These are phyloP conservation scores for Strigops habroptila DNA, from an alignment of 2,113 vertebrate species.

Conservation along the genomic window DNA sequence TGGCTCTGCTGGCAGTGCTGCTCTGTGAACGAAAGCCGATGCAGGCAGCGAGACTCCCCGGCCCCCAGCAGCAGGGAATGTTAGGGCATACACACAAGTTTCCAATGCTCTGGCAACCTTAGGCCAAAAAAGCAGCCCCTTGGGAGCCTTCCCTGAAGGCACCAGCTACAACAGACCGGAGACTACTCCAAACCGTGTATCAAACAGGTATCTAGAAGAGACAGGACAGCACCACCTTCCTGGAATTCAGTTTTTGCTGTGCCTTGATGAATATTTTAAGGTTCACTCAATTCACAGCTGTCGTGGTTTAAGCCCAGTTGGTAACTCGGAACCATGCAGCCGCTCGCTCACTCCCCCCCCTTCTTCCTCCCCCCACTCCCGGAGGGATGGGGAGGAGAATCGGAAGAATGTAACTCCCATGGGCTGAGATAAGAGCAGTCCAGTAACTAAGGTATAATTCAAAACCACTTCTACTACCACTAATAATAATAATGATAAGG, in stretches of 20 bases:
- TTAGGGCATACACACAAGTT: not conserved
- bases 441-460: too few species aligned
- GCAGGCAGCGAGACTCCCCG: not conserved
- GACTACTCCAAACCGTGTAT: not conserved
- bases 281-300: not conserved
- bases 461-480: too few species aligned
- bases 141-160: not conserved
- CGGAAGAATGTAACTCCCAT: too few species aligned
- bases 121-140: not conserved
- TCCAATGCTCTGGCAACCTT: not conserved
- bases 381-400: too few species aligned
- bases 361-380: too few species aligned
- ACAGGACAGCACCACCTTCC: not conserved
- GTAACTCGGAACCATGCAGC: too few species aligned
- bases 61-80: not conserved
- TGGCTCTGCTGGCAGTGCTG: not conserved
- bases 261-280: not conserved
- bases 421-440: too few species aligned
- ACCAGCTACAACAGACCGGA: not conserved
- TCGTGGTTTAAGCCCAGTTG: too few species aligned
- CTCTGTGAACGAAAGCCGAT: not conserved
- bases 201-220: not conserved
- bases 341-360: too few species aligned
- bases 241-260: not conserved
- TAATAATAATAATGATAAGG: too few species aligned